Evolutionary conservation across 1,140 invertebrate species (phyloP).

Genomic region (Orussus abietinus): DNA sequence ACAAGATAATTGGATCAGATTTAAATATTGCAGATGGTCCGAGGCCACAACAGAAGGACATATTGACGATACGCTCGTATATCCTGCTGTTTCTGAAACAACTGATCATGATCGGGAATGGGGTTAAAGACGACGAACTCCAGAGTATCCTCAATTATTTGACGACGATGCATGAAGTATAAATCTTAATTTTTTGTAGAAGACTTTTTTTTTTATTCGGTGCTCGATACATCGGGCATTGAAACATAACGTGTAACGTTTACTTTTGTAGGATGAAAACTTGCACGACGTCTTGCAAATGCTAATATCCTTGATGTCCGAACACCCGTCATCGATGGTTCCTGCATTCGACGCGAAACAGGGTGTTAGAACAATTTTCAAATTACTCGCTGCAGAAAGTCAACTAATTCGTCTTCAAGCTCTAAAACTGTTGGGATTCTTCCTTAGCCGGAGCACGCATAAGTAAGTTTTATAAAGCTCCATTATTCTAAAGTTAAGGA

Average conservation of each 20-base stretch:
- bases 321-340: constrained; percentile 97
- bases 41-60: constrained; percentile 88
- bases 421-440: constrained; percentile 92
- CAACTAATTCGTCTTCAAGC: constrained; percentile 94
- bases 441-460: constrained; percentile 90
- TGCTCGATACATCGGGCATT: no score
- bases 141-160: constrained; percentile 98
- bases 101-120: constrained; percentile 93
- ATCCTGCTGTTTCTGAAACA: constrained; percentile 95
- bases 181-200: constrained; percentile 15
- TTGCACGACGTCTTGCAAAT: constrained; percentile 96
- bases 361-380: constrained; percentile 94
- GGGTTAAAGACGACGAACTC: constrained; percentile 96
- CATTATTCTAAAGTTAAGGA: no score
- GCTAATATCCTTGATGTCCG: constrained; percentile 94
- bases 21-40: constrained; percentile 84
- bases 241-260: constrained; percentile 24
- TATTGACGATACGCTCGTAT: constrained; percentile 88
- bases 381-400: constrained; percentile 89
- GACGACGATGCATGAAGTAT: constrained; percentile 94
- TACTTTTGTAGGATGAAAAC: constrained; percentile 84
- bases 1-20: constrained; percentile 3
- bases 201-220: constrained; percentile 3
- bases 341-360: constrained; percentile 97
- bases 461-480: no score